Conservation (phyloP, 2,888 invertebrate species). For the Mechanitis messenoides region DNA sequence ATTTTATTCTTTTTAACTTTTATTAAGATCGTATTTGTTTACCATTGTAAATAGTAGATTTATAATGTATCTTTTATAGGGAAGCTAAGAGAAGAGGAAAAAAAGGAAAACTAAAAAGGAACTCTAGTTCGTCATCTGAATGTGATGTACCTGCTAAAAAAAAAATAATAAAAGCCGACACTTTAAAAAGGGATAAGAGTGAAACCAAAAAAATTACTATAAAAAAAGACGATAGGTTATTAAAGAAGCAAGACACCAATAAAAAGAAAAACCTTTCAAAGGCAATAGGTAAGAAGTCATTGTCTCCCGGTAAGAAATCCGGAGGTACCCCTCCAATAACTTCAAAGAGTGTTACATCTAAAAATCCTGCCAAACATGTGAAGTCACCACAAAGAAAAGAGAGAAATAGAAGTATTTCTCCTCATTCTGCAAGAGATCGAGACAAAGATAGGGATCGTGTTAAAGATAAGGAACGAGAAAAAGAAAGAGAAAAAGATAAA, state of each 20-base stretch:
- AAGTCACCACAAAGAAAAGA: slow-evolving; percentile 69
- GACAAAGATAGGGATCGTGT: slow-evolving; percentile 69
- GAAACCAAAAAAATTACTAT: slow-evolving; percentile 60
- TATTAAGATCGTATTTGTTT: not conserved
- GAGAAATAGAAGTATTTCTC: slow-evolving; percentile 62
- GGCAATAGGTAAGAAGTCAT: slow-evolving; percentile 64
- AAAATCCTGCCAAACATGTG: slow-evolving; percentile 56
- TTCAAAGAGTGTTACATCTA: slow-evolving; percentile 60
- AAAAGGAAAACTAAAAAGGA: slow-evolving; percentile 74
- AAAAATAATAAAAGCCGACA: slow-evolving; percentile 68
- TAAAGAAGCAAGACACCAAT: slow-evolving; percentile 57
- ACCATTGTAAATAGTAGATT: not conserved
- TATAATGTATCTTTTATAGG: slow-evolving; percentile 48
- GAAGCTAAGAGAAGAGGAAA: slow-evolving; percentile 70
- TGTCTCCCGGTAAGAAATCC: slow-evolving; percentile 71
- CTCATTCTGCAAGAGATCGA: slow-evolving; percentile 62
- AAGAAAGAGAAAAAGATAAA: slow-evolving; percentile 73
- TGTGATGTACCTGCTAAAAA: slow-evolving; percentile 75
- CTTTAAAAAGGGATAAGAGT: slow-evolving; percentile 61
- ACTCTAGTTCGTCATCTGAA: slow-evolving; percentile 81
- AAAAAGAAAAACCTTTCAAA: slow-evolving; percentile 61
- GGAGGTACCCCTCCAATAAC: slow-evolving; percentile 72
- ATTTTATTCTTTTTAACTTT: not conserved
- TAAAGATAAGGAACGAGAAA: slow-evolving; percentile 60
- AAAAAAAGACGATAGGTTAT: slow-evolving; percentile 64